A percentile compares a stretch with the other conserved stretches of the same genome.
Conservation (phyloP, 2,888 invertebrate genomes). For the Dyspetes luteomarginatus region DNA sequence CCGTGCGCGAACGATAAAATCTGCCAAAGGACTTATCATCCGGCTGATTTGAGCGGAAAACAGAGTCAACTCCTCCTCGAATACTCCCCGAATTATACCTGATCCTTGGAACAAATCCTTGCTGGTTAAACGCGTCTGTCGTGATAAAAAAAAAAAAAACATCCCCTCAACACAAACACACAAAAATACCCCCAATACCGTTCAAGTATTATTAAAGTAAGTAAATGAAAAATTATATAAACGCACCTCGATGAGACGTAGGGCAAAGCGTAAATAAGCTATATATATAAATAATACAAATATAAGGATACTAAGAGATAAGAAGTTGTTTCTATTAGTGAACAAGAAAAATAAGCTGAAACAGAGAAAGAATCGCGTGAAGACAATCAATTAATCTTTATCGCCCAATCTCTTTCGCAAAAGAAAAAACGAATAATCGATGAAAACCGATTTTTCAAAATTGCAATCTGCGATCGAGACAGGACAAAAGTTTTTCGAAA, state of each 20-base stretch:
- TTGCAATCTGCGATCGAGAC: constrained; percentile 27
- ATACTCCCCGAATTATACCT: neutral
- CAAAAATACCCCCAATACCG: constrained; percentile 48
- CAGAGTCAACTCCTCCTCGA: constrained; percentile 16
- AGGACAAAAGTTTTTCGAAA: constrained; percentile 14
- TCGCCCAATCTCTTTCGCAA: constrained; percentile 27
- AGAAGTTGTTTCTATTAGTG: constrained; percentile 51
- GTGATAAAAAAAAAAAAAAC: neutral
- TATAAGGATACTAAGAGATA: constrained; percentile 45
- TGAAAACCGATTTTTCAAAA: constrained; percentile 35
- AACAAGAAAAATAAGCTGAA: constrained; percentile 20
- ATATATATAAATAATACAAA: constrained; percentile 17
- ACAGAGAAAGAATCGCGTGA: constrained; percentile 79
- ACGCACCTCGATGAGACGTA: constrained; percentile 32
- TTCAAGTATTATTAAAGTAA: constrained; percentile 66
- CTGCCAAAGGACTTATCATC: neutral
- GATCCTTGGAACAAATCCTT: constrained; percentile 29
- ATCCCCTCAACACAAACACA: neutral
- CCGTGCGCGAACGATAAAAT: constrained; percentile 35
- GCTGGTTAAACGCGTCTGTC: constrained; percentile 43
- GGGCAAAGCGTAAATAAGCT: constrained; percentile 27
- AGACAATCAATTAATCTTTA: constrained; percentile 81
- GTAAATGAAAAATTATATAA: constrained; percentile 35
- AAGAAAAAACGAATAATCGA: constrained; percentile 28
- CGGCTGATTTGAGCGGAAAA: constrained; percentile 18